phyloP scores from a whole-genome alignment of 2,797 vertebrate species.

The Morelia viridis region DNA sequence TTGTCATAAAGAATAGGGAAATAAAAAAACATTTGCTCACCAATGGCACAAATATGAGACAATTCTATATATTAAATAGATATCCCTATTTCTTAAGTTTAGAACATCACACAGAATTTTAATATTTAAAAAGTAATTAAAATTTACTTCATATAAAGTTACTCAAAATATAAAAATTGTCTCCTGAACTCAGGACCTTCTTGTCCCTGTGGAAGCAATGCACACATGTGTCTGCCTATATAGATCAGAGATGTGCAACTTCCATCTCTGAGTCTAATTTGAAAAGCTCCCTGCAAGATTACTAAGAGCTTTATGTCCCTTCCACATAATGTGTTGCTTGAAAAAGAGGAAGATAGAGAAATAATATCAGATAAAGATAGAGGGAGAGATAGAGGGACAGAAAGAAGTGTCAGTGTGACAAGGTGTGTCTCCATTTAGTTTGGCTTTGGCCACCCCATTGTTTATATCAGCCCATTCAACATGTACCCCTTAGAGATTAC shows the following conservation, averaged over 20 bases:
- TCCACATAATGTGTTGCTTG: background rate
- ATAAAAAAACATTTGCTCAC: constrained; percentile 11
- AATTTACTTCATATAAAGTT: background rate
- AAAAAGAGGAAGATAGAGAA: background rate
- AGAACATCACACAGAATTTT: background rate
- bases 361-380: background rate
- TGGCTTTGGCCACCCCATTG: background rate
- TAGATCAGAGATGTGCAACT: background rate
- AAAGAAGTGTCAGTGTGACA: background rate
- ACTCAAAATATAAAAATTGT: background rate
- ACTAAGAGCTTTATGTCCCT: background rate
- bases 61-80: background rate
- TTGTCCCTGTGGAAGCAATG: background rate
- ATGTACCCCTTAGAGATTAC: background rate
- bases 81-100: background rate
- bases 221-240: background rate
- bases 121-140: constrained; percentile 3
- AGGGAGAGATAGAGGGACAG: background rate
- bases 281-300: background rate
- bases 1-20: constrained; percentile 41
- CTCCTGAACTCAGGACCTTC: background rate
- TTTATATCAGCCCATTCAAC: background rate
- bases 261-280: background rate
- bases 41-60: constrained; percentile 1
- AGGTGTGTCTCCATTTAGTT: background rate